These are phyloP conservation scores for Leptinotarsa haldemani DNA, from an alignment of 2,888 invertebrate species.

Conservation along the genomic window DNA sequence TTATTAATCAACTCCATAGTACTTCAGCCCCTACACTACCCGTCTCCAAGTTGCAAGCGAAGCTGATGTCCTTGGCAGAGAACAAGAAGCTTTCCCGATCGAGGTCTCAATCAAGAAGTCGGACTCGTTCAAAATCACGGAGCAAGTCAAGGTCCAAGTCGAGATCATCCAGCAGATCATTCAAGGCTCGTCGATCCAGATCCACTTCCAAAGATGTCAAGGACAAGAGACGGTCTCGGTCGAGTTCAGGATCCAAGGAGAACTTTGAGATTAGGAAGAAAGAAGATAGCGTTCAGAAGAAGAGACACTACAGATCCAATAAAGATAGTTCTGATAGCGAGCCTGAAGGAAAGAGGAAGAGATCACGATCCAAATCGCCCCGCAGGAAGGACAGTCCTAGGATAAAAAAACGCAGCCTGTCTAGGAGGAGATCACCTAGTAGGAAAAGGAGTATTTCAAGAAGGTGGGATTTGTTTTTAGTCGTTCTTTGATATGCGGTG, in stretches of 20 bases:
- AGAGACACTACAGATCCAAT: constrained; percentile 86
- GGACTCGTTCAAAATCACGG: constrained; percentile 56
- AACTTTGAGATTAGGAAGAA: constrained; percentile 81
- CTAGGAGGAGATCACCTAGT: constrained; percentile 58
- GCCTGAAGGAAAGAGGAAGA: constrained; percentile 62
- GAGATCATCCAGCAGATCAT: constrained; percentile 50
- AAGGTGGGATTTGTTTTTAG: constrained; percentile 54
- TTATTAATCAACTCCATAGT: constrained; percentile 50
- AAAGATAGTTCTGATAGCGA: constrained; percentile 72
- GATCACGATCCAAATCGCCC: constrained; percentile 57
- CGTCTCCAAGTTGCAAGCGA: constrained; percentile 73
- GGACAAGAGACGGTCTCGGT: constrained; percentile 51
- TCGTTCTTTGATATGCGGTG: constrained; percentile 12
- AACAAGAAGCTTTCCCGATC: constrained; percentile 63
- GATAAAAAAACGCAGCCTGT: constrained; percentile 64
- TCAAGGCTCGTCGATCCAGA: constrained; percentile 52
- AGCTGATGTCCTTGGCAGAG: constrained; percentile 73
- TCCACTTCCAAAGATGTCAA: constrained; percentile 55
- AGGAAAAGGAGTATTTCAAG: constrained; percentile 63
- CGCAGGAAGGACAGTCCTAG: constrained; percentile 66
- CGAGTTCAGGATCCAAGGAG: constrained; percentile 60
- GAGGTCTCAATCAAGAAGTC: constrained; percentile 59
- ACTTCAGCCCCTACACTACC: constrained; percentile 64
- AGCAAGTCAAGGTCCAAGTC: constrained; percentile 58
- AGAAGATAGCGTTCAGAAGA: constrained; percentile 85